Conservation (phyloP, 64 coral and sea anemone genomes). For the Orbicella faveolata region DNA sequence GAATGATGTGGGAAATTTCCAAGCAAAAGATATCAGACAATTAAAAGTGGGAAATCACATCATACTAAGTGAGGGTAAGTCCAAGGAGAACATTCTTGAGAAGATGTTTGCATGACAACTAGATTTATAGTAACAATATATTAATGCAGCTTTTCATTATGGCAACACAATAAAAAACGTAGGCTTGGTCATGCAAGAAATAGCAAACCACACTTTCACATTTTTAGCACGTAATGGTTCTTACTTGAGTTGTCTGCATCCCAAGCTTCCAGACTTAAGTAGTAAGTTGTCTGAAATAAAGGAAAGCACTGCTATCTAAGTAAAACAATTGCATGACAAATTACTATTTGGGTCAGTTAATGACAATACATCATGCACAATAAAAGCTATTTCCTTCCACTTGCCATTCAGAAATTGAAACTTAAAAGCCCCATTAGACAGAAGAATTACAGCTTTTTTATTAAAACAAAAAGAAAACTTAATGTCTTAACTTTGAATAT, state of each 20-base stretch:
- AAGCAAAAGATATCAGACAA: neutral
- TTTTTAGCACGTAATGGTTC: neutral
- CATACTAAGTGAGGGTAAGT: neutral
- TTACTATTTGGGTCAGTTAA: neutral
- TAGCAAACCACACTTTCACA: neutral
- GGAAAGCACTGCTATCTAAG: neutral
- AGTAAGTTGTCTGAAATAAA: slow-evolving; percentile 81
- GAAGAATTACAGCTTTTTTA: neutral
- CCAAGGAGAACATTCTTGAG: neutral
- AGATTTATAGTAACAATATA: neutral
- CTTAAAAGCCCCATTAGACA: neutral
- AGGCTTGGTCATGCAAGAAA: slow-evolving; percentile 24
- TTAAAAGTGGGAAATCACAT: neutral
- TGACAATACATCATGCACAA: slow-evolving; percentile 1
- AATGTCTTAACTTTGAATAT: neutral
- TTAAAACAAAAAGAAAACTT: neutral
- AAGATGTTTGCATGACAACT: slow-evolving; percentile 1
- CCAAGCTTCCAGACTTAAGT: slow-evolving; percentile 69
- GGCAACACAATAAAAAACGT: neutral
- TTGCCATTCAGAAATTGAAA: neutral
- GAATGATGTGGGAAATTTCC: neutral
- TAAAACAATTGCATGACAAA: neutral
- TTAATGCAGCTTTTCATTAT: neutral
- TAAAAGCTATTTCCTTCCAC: neutral
- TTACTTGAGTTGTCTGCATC: slow-evolving; percentile 82